These are phyloP conservation scores for Ecliptopera silaceata DNA, from an alignment of 2,888 invertebrate genomes.

Conservation along the genomic window DNA sequence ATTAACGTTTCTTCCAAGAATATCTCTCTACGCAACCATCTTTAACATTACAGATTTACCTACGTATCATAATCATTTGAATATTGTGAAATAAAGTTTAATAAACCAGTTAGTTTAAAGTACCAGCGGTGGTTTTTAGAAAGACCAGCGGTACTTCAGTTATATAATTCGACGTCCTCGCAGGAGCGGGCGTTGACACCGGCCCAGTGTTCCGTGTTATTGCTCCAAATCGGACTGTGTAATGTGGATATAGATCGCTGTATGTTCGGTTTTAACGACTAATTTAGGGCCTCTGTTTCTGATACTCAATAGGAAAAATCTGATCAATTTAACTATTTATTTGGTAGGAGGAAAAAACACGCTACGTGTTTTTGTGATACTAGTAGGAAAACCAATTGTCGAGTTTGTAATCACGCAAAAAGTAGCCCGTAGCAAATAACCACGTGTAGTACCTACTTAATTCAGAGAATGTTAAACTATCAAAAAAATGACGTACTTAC, in stretches of 20 bases:
- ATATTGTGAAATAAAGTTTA: not conserved
- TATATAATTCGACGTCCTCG: constrained; percentile 28
- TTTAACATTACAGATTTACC: too few relatives aligned
- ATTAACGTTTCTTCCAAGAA: not conserved
- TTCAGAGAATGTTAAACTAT: not conserved
- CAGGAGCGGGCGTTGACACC: constrained; percentile 58
- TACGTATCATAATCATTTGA: too few relatives aligned
- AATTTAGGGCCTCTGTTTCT: constrained; percentile 33
- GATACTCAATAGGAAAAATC: constrained; percentile 22
- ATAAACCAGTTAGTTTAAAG: constrained; percentile 10
- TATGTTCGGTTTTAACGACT: constrained; percentile 45
- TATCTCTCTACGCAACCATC: too few relatives aligned
- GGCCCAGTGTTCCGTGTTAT: constrained; percentile 65
- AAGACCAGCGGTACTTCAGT: constrained; percentile 15
- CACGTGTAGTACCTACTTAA: not conserved
- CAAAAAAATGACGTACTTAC: not conserved
- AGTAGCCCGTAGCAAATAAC: not conserved
- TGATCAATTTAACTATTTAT: constrained; percentile 15
- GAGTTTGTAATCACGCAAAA: constrained; percentile 1
- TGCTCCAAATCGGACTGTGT: constrained; percentile 67
- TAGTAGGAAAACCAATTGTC: not conserved
- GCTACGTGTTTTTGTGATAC: not conserved
- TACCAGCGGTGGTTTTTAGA: too few relatives aligned
- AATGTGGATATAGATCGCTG: constrained; percentile 55
- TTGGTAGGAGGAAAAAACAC: constrained; percentile 8